These are phyloP conservation scores for Drosophila pseudotalamancana DNA, from an alignment of 2,888 invertebrate genomes.

Conservation along the genomic window DNA sequence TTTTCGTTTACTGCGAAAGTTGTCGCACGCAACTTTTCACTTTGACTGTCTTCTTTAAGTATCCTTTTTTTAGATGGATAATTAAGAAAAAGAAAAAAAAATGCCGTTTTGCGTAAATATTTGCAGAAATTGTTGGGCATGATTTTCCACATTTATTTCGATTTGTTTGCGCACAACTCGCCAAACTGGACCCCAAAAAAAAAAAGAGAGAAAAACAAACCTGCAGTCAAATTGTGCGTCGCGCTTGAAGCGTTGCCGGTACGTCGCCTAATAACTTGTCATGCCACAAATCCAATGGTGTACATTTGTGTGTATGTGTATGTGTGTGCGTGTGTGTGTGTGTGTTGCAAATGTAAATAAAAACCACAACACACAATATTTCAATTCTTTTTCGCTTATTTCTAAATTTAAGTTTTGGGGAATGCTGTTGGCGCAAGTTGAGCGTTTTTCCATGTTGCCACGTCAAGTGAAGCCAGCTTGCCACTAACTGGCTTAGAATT, in stretches of 20 bases:
- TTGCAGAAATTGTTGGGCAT: constrained; percentile 39
- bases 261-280: constrained; percentile 82
- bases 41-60: constrained; percentile 26
- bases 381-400: constrained; percentile 38
- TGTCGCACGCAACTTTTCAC: constrained; percentile 55
- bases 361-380: constrained; percentile 67
- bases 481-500: constrained; percentile 68
- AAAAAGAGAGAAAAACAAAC: constrained; percentile 43
- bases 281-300: constrained; percentile 72
- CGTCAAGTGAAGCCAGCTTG: constrained; percentile 66
- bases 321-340: constrained; percentile 16
- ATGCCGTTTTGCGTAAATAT: constrained; percentile 44
- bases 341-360: constrained; percentile 68
- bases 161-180: constrained; percentile 28
- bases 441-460: constrained; percentile 71
- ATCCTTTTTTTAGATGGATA: constrained; percentile 43
- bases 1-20: constrained; percentile 54
- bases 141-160: constrained; percentile 54
- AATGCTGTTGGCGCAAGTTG: constrained; percentile 66
- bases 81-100: constrained; percentile 33
- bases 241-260: constrained; percentile 63
- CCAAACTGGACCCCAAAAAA: constrained; percentile 53
- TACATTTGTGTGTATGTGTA: constrained; percentile 1
- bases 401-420: constrained; percentile 47
- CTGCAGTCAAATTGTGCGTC: constrained; percentile 70